Evolutionary conservation across 2,113 vertebrate genomes (phyloP), one percentile per base, ranked within the genome.

Genomic region (Oryzias melastigma): DNA sequence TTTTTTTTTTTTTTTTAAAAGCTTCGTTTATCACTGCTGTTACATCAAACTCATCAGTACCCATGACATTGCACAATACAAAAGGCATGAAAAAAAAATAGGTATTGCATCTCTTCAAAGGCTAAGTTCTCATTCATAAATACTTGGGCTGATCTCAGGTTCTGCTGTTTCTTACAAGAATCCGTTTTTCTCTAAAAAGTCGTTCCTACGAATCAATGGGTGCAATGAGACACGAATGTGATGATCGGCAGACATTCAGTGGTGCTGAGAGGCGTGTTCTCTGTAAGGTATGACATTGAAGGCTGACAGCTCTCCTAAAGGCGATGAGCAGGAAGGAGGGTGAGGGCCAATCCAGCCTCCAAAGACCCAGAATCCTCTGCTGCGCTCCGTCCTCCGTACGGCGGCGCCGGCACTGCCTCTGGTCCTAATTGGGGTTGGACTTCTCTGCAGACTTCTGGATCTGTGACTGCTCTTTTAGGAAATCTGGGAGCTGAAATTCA

Each of bases 401-500:
- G 52, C 48, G 19, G 17, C 27, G 68, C 20, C 16, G 55, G 15
- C n/a, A 1, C 43, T 25, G 49, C 41, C 25, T 50, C 68, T 59
- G 58, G 64, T 87, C 62, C 81, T 92, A 92, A 82, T 89, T 92
- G 51, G 88, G 83, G 58, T 87, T 87, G 35, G 88, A 75, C 45
- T 57, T 90, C 62, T 91, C 91, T 91, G 87, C 88, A 72, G 91
- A 88, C 73, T 84, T 92, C 71, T 91, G 91, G 40, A 91, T 86
- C 91, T 92, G 95, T 87, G 93, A 91, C 80, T 95, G 92, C 82
- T 96, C 95, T 93, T 94, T 98, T 73, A 98, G 95, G 85, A 98
- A 98, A 81, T 97, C 96, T 71, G 97, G 97, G 52, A 98, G 95
- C 81, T 96, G 95, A 92, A 98, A 98, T 95, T 98, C 96, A 88